Conservation (phyloP, 2,888 invertebrate species). For the Papilio gigon region DNA sequence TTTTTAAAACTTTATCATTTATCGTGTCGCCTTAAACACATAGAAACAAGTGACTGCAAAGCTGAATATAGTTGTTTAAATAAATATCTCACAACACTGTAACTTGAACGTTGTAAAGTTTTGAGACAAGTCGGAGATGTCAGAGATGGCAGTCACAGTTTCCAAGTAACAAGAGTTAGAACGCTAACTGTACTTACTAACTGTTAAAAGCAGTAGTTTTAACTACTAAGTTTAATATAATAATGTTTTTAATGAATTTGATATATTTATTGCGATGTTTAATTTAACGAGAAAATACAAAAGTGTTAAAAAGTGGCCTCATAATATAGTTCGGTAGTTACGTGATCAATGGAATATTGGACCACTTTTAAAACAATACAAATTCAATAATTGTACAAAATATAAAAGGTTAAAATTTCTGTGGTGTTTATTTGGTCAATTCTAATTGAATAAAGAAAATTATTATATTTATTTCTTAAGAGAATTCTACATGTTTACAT, state of each 20-base stretch:
- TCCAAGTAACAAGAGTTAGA: slow-evolving; percentile 1
- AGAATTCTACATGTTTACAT: background rate
- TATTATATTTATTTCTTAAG: background rate
- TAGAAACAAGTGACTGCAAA: background rate
- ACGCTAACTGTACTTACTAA: slow-evolving; percentile 8
- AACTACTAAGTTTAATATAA: background rate
- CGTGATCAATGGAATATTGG: too few species aligned
- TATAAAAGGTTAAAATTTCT: too few species aligned
- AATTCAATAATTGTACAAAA: too few species aligned
- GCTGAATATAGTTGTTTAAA: slow-evolving; percentile 17
- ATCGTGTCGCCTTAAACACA: background rate
- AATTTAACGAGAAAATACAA: too few species aligned
- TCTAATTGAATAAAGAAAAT: background rate
- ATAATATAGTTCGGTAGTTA: too few species aligned
- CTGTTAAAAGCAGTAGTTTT: background rate
- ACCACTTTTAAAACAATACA: too few species aligned
- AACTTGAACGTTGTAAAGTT: slow-evolving; percentile 25
- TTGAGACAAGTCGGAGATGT: slow-evolving; percentile 24
- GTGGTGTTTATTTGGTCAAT: too few species aligned
- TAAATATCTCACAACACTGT: slow-evolving; percentile 27
- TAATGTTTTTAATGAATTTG: background rate
- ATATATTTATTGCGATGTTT: too few species aligned
- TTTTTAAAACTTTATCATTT: background rate
- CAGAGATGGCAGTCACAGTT: slow-evolving; percentile 14
- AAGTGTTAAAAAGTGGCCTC: too few species aligned